Conservation (phyloP, 2,888 invertebrate species). For the Bruchidius siliquastri region DNA sequence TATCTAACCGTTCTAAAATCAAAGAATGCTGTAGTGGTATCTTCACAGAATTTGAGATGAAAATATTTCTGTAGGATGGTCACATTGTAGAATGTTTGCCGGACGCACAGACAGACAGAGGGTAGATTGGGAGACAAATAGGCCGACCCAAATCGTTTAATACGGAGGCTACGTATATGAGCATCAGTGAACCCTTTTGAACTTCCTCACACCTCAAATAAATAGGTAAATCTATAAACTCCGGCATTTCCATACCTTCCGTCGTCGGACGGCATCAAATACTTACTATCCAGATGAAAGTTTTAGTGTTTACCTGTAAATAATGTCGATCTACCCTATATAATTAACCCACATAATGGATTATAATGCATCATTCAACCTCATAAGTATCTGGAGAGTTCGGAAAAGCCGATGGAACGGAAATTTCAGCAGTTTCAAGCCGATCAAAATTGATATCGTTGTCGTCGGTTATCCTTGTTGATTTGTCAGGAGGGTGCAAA, state of each 20-base stretch:
- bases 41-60: too few species aligned
- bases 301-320: constrained; percentile 10
- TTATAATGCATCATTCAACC: not conserved
- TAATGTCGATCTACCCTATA: constrained; percentile 9
- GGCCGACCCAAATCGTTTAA: too few species aligned
- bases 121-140: too few species aligned
- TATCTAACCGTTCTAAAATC: too few species aligned
- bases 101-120: too few species aligned
- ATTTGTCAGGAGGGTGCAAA: not conserved
- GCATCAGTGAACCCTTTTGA: not conserved
- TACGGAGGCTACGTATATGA: not conserved
- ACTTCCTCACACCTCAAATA: not conserved
- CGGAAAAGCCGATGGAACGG: not conserved
- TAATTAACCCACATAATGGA: constrained; percentile 10
- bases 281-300: constrained; percentile 6
- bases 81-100: too few species aligned
- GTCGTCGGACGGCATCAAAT: constrained; percentile 2
- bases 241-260: not conserved
- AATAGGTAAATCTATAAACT: not conserved
- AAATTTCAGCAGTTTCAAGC: not conserved
- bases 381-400: not conserved
- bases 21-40: too few species aligned
- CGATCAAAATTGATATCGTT: constrained; percentile 2
- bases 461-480: not conserved
- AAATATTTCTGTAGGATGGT: too few species aligned